A percentile compares a stretch with the other conserved stretches of the same genome.
Evolutionary conservation across 2,888 invertebrate species (phyloP).

Genomic region (Nymphalis urticae): DNA sequence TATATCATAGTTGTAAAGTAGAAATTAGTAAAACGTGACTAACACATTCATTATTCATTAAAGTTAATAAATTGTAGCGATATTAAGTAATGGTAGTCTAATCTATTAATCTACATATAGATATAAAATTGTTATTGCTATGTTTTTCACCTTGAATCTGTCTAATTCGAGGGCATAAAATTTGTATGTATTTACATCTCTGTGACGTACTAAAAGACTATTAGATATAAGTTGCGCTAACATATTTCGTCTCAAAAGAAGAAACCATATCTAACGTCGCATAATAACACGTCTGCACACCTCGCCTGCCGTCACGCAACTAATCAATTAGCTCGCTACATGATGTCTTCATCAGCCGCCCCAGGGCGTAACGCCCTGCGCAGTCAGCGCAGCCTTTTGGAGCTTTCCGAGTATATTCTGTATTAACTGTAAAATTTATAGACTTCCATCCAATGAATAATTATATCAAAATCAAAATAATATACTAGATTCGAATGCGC

Average conservation of each 20-base stretch:
- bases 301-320: slow-evolving; percentile 73
- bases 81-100: slow-evolving; percentile 27
- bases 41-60: slow-evolving; percentile 38
- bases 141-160: slow-evolving; percentile 11
- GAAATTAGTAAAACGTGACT: slow-evolving; percentile 38
- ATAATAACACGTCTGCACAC: slow-evolving; percentile 72
- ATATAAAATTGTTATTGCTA: slow-evolving; percentile 24
- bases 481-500: not conserved
- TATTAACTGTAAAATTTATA: slow-evolving; percentile 30
- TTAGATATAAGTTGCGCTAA: not conserved
- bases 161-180: slow-evolving; percentile 6
- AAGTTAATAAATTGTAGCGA: slow-evolving; percentile 36
- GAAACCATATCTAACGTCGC: slow-evolving; percentile 61
- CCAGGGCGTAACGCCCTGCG: slow-evolving; percentile 75
- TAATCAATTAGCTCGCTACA: slow-evolving; percentile 78
- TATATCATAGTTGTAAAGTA: slow-evolving; percentile 36
- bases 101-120: slow-evolving; percentile 23
- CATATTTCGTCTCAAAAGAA: not conserved
- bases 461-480: not conserved
- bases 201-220: not conserved
- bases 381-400: slow-evolving; percentile 41
- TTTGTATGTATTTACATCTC: not conserved
- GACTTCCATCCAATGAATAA: slow-evolving; percentile 13
- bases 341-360: slow-evolving; percentile 81
- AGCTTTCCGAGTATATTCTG: slow-evolving; percentile 24